Conservation (phyloP, 2,113 vertebrate species). For the Myocastor coypus region DNA sequence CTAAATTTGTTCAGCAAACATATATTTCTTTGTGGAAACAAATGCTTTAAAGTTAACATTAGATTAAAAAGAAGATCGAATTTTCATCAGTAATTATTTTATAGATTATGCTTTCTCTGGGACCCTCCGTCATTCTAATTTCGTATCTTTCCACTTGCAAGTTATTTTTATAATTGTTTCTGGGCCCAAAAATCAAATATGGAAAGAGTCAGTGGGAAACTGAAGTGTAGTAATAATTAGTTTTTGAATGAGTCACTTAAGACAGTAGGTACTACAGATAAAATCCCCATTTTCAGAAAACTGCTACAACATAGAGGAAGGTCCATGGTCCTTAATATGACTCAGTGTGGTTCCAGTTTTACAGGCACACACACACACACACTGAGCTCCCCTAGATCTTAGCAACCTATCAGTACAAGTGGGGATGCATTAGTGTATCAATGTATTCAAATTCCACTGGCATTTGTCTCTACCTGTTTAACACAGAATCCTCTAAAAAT, state of each 20-base stretch:
- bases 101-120: background rate
- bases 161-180: background rate
- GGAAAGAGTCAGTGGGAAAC: background rate
- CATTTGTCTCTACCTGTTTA: background rate
- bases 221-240: background rate
- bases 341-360: background rate
- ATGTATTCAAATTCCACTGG: conserved; percentile 11
- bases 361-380: background rate
- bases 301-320: background rate
- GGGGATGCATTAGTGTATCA: background rate
- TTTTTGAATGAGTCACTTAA: background rate
- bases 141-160: conserved; percentile 13
- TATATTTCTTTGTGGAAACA: background rate
- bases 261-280: background rate
- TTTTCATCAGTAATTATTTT: background rate
- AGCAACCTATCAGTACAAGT: background rate
- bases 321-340: background rate
- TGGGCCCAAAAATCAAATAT: background rate
- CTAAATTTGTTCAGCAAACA: conserved; percentile 9
- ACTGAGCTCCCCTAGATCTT: background rate
- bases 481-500: background rate
- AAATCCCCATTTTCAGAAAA: background rate
- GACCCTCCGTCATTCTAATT: background rate
- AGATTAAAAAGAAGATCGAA: background rate
- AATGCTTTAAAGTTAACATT: background rate